Conservation (phyloP, 1,140 invertebrate genomes). For the Melipona quadrifasciata region DNA sequence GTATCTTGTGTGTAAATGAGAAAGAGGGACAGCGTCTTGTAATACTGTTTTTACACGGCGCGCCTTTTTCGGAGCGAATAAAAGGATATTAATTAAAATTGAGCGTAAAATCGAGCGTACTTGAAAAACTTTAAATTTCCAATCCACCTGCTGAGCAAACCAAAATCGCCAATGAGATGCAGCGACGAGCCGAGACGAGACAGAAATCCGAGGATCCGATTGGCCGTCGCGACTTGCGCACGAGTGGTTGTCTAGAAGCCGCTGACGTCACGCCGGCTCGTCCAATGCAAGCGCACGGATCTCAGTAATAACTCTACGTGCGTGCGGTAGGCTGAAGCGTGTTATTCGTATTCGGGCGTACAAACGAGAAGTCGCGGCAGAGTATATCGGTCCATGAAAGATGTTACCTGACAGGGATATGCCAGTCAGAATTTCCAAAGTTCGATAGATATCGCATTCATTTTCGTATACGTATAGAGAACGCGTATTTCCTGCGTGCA, state of each 20-base stretch:
- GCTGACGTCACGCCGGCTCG: conserved; percentile 48
- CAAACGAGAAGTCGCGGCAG: conserved; percentile 30
- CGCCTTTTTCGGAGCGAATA: background rate
- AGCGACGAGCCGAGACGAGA: background rate
- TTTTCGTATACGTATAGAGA: background rate
- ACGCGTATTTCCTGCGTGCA: conserved; percentile 3
- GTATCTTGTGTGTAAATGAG: background rate
- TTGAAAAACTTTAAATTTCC: conserved; percentile 36
- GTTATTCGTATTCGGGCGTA: conserved; percentile 48
- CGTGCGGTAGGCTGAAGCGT: conserved; percentile 35
- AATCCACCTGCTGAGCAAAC: conserved; percentile 51
- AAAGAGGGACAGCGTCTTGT: background rate
- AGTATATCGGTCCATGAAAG: conserved; percentile 28
- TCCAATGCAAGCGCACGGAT: conserved; percentile 43
- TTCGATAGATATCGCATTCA: conserved; percentile 4
- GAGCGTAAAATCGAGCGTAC: background rate
- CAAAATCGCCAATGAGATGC: conserved; percentile 19
- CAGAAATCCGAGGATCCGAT: conserved; percentile 3
- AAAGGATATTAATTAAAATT: conserved; percentile 2
- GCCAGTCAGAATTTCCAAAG: conserved; percentile 6
- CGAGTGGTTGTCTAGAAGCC: conserved; percentile 9
- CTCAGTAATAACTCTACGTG: conserved; percentile 38
- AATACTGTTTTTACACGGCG: background rate
- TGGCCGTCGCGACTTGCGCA: conserved; percentile 46
- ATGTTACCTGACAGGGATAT: conserved; percentile 34